Conservation (phyloP, 1,140 invertebrate genomes). For the Pantala flavescens region DNA sequence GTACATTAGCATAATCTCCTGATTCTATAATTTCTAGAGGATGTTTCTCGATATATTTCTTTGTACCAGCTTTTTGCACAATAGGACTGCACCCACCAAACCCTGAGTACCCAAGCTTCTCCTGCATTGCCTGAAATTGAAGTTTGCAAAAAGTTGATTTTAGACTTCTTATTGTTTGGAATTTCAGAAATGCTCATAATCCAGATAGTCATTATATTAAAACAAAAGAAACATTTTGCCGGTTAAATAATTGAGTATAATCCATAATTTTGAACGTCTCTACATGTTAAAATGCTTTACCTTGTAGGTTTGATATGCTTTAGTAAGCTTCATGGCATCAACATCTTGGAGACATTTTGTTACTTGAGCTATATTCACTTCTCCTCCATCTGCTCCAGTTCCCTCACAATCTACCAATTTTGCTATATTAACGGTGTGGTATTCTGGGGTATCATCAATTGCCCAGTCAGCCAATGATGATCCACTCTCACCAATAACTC, state of each 20-base stretch:
- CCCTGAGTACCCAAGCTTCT: neutral
- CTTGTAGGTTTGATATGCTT: neutral
- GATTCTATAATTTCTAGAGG: neutral
- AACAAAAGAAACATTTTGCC: too few relatives aligned
- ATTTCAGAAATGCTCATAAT: too few relatives aligned
- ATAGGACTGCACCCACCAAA: neutral
- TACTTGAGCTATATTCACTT: neutral
- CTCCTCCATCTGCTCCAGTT: neutral
- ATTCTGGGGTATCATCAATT: neutral
- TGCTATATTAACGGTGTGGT: neutral
- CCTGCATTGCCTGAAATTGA: neutral
- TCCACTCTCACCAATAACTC: neutral
- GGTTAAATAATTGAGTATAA: too few relatives aligned
- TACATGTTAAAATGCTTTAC: neutral
- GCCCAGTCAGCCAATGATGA: neutral
- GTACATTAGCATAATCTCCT: neutral
- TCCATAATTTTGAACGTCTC: too few relatives aligned
- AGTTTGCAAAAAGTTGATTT: too few relatives aligned
- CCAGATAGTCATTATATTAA: too few relatives aligned
- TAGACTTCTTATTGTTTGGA: too few relatives aligned
- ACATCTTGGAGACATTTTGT: neutral
- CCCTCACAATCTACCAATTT: neutral
- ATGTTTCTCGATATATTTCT: neutral
- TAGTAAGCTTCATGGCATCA: neutral
- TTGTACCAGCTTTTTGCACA: slow-evolving; percentile 1